Evolutionary conservation across 2,113 vertebrate species (phyloP).

Genomic region (Lanius collurio): DNA sequence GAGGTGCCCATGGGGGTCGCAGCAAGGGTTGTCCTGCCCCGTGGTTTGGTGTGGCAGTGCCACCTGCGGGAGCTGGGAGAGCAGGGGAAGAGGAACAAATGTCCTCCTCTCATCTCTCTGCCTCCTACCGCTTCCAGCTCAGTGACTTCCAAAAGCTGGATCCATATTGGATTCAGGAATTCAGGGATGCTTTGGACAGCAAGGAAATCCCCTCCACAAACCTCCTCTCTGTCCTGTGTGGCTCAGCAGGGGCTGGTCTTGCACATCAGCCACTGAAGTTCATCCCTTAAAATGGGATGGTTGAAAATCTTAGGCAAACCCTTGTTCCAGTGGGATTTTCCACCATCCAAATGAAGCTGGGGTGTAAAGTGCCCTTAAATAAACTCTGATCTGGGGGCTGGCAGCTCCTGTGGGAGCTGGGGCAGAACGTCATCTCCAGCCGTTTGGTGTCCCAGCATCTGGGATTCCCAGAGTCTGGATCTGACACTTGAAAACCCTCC

Average conservation of each 20-base stretch:
- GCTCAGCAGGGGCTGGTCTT: background rate
- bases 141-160: background rate
- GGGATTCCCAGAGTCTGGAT: background rate
- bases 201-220: background rate
- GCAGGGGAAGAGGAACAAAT: background rate
- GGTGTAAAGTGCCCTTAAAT: background rate
- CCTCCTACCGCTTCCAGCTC: fast-evolving
- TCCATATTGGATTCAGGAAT: background rate
- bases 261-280: fast-evolving
- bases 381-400: background rate
- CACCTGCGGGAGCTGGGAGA: background rate
- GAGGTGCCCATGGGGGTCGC: no score
- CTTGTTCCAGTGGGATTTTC: background rate
- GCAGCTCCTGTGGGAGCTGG: background rate
- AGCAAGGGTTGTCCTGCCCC: background rate
- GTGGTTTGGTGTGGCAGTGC: background rate
- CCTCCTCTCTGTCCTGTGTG: fast-evolving
- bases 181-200: background rate
- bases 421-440: background rate
- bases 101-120: background rate
- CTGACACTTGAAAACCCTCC: background rate
- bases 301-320: fast-evolving
- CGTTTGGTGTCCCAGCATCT: fast-evolving
- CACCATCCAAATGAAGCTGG: no score
- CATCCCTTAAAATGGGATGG: background rate